Evolutionary conservation across 2,113 vertebrate species (phyloP), one percentile per base, ranked within the genome.

Genomic region (Amphilophus citrinellus): DNA sequence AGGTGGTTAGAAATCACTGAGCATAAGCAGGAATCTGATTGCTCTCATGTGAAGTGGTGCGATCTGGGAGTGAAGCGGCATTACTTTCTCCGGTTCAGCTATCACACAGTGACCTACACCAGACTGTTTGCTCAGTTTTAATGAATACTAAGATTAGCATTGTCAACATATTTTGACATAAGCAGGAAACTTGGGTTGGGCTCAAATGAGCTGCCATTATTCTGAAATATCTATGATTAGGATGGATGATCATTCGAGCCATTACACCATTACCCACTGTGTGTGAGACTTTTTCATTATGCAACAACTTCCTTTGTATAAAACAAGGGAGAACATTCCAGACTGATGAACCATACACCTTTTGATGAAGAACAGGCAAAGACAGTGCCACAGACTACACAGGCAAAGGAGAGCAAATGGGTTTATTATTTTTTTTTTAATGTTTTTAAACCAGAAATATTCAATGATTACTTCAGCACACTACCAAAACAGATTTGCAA

Each of bases 61-160:
- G 10, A 53, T 0, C 3, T 53, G 66, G 17, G 0, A 32, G 0
- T 53, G 10, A 53, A 0, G 68, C 13, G 27, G 32, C 47, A 56
- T 73, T 0, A 73, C 68, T 56, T 32, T 73, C 68, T 73, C 47
- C 1, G 0, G 27, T 73, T 73, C 68, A 53, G 27, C 24, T 53
- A 27, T 4, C 0, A 27, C 30, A 50, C 53, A 4, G 39, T 18
- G 17, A 57, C 15, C 17, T 6, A 76, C 18, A 68, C 3, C 8
- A 77, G 10, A 3, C 30, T 44, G 24, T 58, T 17, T 7, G 11
- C 53, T 76, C 15, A 0, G 6, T 50, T 35, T 39, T 22, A 8
- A 58, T 15, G 10, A 20, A 9, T 39, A 35, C 47, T 35, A 32
- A 73, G 13, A 32, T 56, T 0, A 73, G 18, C 3, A 56, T 2